Evolutionary conservation across 2,888 invertebrate species (phyloP).

Genomic region (Meta bourneti): DNA sequence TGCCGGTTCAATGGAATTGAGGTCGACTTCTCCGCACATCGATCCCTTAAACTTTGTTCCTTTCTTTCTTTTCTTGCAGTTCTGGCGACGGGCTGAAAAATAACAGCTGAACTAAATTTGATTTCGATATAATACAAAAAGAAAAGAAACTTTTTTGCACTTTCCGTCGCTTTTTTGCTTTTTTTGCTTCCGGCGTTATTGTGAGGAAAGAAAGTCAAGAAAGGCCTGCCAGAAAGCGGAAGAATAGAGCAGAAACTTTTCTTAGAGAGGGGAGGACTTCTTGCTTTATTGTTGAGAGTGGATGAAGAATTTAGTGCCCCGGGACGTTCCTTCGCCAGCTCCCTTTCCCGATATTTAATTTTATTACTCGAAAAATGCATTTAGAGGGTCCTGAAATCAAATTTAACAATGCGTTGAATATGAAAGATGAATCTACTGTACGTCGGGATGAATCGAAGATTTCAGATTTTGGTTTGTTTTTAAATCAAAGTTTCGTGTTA

Average conservation of each 20-base stretch:
- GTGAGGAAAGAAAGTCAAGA: slow-evolving; percentile 51
- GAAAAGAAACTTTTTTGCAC: slow-evolving; percentile 59
- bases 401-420: background rate
- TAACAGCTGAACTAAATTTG: slow-evolving; percentile 68
- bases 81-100: slow-evolving; percentile 43
- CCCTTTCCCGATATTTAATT: slow-evolving; percentile 8
- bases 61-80: background rate
- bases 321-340: slow-evolving; percentile 4
- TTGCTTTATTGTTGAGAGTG: slow-evolving; percentile 30
- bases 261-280: background rate
- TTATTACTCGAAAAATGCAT: slow-evolving; percentile 3
- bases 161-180: background rate
- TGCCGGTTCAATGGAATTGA: slow-evolving; percentile 63
- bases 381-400: background rate
- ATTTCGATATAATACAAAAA: slow-evolving; percentile 67
- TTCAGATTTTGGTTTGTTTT: background rate
- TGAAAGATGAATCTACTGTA: background rate
- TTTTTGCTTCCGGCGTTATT: slow-evolving; percentile 51
- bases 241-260: slow-evolving; percentile 32
- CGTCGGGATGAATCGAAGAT: background rate
- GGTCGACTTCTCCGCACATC: slow-evolving; percentile 55
- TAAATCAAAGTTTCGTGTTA: background rate
- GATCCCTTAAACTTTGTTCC: slow-evolving; percentile 59
- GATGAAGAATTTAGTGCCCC: slow-evolving; percentile 16
- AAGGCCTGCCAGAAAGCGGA: slow-evolving; percentile 20